Base-by-base conservation (phyloP, 2,113 vertebrate species). In the Excalfactoria chinensis region DNA sequence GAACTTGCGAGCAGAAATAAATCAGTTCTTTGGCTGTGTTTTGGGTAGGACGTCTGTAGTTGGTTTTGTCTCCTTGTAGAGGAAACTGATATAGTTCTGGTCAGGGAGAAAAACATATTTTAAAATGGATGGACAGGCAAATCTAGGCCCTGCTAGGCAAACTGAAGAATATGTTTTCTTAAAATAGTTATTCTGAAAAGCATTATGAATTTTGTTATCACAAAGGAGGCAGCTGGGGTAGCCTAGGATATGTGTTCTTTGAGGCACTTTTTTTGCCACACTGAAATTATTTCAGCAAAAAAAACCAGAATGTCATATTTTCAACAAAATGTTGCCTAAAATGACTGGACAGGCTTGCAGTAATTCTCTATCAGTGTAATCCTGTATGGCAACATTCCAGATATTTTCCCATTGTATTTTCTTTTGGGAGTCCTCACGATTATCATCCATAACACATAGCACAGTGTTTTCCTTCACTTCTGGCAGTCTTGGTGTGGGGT, bases 221-320 rank as follows among this genome's bases (percentile, higher is more conserved):
- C 23, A 71, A 74, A 68, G 34, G 7, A 9, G 4, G 5, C 41
- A 62, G 15, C 48, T 84, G 35, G 21, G 18, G 8, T 70, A 46
- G 34, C 2, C 1, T 59, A 41, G 21, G 48, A 67, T 13, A 2
- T 21, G 3, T 13, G 7, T 26, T 93, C 20, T 84, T 95, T 49
- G 25, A 63, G 88, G 58, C 37, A 25, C 35, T 84, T 51, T 9
- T 9, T 23, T 60, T 55, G 25, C 51, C 9, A 25, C 25, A 13
- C 32, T 55, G 51, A 75, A 76, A 44, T 37, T 34, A 32, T 58
- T 79, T 73, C 15, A 76, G 51, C 30, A 62, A 66, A 75, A 51
- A 55, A 1, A 1, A 17, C 20, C 81, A 66, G 7, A 55, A 18
- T 0, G 0, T 71, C 1, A 67, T 66, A 20, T 49, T 72, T 63